Base-by-base conservation (phyloP, 2,113 vertebrate genomes). In the Nyctereutes procyonoides region DNA sequence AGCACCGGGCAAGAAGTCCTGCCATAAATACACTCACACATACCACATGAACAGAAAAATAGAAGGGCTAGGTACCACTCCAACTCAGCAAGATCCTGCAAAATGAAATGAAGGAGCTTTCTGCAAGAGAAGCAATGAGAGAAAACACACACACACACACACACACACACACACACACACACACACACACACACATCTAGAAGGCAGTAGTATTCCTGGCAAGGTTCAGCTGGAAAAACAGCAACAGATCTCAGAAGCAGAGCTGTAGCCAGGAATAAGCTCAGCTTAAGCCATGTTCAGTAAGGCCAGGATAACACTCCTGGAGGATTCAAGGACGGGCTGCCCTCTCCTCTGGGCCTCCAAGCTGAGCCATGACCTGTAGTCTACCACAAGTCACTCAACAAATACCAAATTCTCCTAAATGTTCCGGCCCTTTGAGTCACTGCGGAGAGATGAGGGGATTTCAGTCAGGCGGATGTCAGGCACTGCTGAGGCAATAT, bases 201-300 rank as follows among this genome's bases (percentile, higher is more conserved):
- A 92, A 97, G 79, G 71, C 80, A 69, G 58, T 69, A 92, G 43
- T 88, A 26, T 97, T 97, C 74, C 90, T 98, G 97, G 89, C 98
- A 96, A 97, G 86, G 71, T 96, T 97, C 90, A 94, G 88, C 96
- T 85, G 96, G 97, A 97, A 98, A 97, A 97, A 96, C 24, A 92
- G 97, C 80, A 96, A 87, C 92, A 82, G 80, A 96, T 97, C 53
- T 93, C 92, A 97, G 92, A 92, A 85, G 76, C 60, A 63, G 87
- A 93, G 60, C 65, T 51, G 48, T 32, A 90, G 92, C 96, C 96
- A 96, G 97, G 82, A 97, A 97, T 92, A 98, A 95, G 60, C 88
- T 56, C 81, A 96, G 95, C 87, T 67, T 76, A 77, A 77, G 81
- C 32, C 92, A 67, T 48, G 91, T 88, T 94, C 91, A 92, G 74